Evolutionary conservation across 1,140 invertebrate genomes (phyloP), one percentile per base, ranked within the genome.

Genomic region (Latrodectus geometricus): DNA sequence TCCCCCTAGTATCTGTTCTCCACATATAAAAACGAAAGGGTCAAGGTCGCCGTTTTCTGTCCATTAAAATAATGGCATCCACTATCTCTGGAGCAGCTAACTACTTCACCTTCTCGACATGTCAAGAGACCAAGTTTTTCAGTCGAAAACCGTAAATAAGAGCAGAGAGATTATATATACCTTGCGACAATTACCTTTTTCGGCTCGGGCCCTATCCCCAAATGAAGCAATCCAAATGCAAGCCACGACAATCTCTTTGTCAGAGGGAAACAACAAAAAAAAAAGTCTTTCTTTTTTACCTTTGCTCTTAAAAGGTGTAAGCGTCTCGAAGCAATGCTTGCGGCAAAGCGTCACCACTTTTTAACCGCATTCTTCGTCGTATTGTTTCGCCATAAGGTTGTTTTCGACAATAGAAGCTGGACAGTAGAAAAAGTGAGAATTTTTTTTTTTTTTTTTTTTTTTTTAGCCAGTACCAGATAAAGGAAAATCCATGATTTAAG

Each of bases 361-460:
- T 70, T 83, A 83, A 83, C 80, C 80, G 80, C 80, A 83, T 83
- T 83, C 80, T 83, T 83, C 54, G 52, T 65, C 80, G 80, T 74
- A 83, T 83, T 83, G 80, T 83, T 83, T 83, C 80, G 80, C 80
- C 80, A 83, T 52, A 74, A 83, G 80, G 80, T 74, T 83, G 80
- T 81, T 81, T 81, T 52, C 65, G 20, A 35, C 72, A 49, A 23
- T 70, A 21, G 20, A 23, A 23, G 21, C 73, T 50, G 12, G 17
- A 35, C 66, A 69, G 65, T 80, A n/a, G 50, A 66, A 23, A 72
- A 48, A 81, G 66, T 54, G 54, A 49, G 52, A 70, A 49, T 17
- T 20, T n/a, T n/a, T 65, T n/a, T 65, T n/a, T 7, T 17, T 20
- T n/a, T n/a, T 65, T n/a, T 65, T n/a, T 7, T 65, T n/a, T 65